These are phyloP conservation scores for Glareola pratincola DNA, from an alignment of 2,113 vertebrate genomes.

Conservation along the genomic window DNA sequence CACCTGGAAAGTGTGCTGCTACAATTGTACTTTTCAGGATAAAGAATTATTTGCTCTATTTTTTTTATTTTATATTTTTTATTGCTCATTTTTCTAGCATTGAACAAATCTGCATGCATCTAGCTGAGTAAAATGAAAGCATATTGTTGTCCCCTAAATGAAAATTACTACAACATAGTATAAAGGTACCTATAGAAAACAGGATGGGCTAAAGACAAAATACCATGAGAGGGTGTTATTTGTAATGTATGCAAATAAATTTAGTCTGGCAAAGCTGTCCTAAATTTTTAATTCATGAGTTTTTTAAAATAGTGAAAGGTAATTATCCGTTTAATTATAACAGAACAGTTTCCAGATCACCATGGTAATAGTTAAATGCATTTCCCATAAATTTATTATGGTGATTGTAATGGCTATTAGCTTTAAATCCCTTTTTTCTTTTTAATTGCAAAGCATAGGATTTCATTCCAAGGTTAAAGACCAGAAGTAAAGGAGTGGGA, in stretches of 20 bases:
- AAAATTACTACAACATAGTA: background rate
- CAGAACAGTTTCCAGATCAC: conserved; percentile 39
- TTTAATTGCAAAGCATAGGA: background rate
- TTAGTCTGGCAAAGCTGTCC: background rate
- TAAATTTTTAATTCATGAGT: conserved; percentile 46
- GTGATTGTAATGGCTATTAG: background rate
- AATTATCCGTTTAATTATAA: conserved; percentile 54
- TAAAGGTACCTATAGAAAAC: background rate
- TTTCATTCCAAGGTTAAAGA: background rate
- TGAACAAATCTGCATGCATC: background rate
- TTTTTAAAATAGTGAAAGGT: conserved; percentile 38
- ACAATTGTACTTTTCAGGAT: background rate
- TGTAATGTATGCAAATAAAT: conserved; percentile 8
- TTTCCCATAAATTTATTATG: conserved; percentile 26
- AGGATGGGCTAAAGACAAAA: background rate
- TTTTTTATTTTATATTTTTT: background rate
- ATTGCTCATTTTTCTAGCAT: background rate
- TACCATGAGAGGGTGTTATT: background rate
- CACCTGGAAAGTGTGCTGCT: background rate
- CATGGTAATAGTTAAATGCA: background rate
- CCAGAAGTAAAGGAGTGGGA: background rate
- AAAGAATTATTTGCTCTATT: background rate
- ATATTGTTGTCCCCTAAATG: background rate
- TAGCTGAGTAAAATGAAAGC: background rate
- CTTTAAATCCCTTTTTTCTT: background rate